Evolutionary conservation across 1,140 invertebrate species (phyloP).

Genomic region (Bombus huntii): DNA sequence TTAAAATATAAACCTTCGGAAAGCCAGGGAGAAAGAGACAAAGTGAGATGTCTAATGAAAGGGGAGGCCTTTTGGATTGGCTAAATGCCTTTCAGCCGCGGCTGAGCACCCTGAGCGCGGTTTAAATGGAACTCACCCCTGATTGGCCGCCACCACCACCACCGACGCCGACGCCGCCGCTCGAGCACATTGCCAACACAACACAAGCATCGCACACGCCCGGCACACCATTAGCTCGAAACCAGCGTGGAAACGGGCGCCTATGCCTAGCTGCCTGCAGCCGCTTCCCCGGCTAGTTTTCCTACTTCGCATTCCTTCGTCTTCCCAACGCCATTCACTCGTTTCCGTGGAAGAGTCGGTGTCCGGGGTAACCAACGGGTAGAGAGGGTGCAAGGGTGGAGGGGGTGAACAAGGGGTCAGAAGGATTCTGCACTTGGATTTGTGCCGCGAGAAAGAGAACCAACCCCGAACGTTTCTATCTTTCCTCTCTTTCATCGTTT

Average conservation of each 20-base stretch:
- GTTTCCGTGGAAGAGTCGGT: not conserved
- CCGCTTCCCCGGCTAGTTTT: constrained; percentile 50
- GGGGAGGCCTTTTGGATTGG: constrained; percentile 80
- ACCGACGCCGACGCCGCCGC: constrained; percentile 2
- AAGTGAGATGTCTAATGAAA: constrained; percentile 66
- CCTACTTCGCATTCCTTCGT: constrained; percentile 61
- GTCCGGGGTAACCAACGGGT: not conserved
- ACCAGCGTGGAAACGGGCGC: constrained; percentile 44
- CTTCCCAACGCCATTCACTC: constrained; percentile 57
- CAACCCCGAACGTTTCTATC: not conserved
- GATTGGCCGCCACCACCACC: constrained; percentile 73
- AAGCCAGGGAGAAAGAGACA: constrained; percentile 43
- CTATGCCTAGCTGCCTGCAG: constrained; percentile 16
- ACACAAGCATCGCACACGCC: constrained; percentile 14
- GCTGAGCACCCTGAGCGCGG: constrained; percentile 68
- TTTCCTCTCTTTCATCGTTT: constrained; percentile 28
- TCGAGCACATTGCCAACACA: constrained; percentile 28
- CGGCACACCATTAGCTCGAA: constrained; percentile 32
- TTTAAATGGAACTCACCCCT: constrained; percentile 79
- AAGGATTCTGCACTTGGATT: constrained; percentile 75
- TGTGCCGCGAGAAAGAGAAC: constrained; percentile 61
- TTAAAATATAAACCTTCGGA: constrained; percentile 79
- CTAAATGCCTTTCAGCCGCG: constrained; percentile 80
- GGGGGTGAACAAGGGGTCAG: constrained; percentile 64
- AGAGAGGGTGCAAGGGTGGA: not conserved